Percentiles rank a stretch among this genome's conserved stretches.
Conservation (phyloP, 2,113 vertebrate genomes). For the Isichthys henryi region DNA sequence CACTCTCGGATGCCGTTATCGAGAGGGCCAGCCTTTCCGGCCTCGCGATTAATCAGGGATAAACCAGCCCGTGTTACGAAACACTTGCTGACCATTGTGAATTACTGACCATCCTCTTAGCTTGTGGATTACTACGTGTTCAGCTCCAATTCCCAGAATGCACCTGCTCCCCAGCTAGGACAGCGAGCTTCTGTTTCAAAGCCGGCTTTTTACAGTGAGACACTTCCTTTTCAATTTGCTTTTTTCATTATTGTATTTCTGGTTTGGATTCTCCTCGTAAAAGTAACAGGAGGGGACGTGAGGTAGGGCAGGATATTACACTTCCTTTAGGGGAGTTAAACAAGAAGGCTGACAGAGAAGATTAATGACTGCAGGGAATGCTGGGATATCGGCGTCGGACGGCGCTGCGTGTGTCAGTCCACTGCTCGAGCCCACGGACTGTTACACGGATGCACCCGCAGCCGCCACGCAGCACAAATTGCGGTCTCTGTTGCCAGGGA, state of each 20-base stretch:
- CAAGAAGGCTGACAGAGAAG: background rate
- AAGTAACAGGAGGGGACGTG: background rate
- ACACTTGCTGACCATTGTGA: background rate
- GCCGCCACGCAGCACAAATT: slow-evolving; percentile 51
- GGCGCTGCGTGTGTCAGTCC: slow-evolving; percentile 24
- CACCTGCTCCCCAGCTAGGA: background rate
- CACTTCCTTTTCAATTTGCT: background rate
- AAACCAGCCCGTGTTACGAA: background rate
- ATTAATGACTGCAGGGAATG: slow-evolving; percentile 10
- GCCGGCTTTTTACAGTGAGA: background rate
- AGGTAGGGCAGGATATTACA: background rate
- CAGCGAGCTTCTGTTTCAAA: background rate
- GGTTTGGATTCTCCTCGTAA: background rate
- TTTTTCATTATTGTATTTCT: background rate
- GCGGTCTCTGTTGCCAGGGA: slow-evolving; percentile 45
- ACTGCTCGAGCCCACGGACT: slow-evolving; percentile 17
- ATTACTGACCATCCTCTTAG: background rate
- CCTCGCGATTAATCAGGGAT: background rate
- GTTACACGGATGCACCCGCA: slow-evolving; percentile 44
- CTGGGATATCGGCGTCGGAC: slow-evolving; percentile 11
- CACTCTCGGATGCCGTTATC: background rate
- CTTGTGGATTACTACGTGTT: background rate
- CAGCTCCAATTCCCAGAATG: slow-evolving; percentile 7
- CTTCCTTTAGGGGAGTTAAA: background rate
- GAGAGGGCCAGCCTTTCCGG: background rate